Percentiles rank a stretch among this genome's conserved stretches.
Conservation (phyloP, 2,113 vertebrate species). For the Terrapene triunguis region DNA sequence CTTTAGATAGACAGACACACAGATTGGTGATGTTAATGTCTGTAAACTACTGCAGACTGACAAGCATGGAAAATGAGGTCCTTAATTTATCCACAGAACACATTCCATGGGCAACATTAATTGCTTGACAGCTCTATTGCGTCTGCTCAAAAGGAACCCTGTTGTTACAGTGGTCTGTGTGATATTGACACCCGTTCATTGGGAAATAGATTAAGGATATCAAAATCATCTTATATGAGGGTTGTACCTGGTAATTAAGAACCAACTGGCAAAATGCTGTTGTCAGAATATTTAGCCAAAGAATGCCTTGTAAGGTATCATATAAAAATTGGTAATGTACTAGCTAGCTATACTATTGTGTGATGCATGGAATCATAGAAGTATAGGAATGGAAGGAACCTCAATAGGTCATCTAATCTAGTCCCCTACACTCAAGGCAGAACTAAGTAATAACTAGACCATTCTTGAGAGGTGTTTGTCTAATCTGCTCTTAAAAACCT, state of each 20-base stretch:
- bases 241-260: not conserved
- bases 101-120: not conserved
- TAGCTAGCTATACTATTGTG: not conserved
- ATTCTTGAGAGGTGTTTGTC: not conserved
- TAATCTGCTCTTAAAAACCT: not conserved
- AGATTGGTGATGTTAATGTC: not conserved
- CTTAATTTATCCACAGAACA: not conserved
- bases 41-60: fast-evolving
- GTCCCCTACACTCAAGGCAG: not conserved
- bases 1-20: not conserved
- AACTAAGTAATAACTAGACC: not conserved
- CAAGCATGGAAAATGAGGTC: not conserved
- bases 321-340: not conserved
- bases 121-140: not conserved
- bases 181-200: fast-evolving
- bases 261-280: not conserved
- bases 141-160: not conserved
- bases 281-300: not conserved
- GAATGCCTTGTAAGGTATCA: not conserved
- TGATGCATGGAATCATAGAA: not conserved
- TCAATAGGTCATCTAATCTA: not conserved
- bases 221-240: not conserved
- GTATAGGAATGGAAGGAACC: not conserved
- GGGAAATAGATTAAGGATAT: not conserved
- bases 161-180: not conserved